Conservation (phyloP, 2,797 vertebrate species). For the Schizothorax lantsangensis region DNA sequence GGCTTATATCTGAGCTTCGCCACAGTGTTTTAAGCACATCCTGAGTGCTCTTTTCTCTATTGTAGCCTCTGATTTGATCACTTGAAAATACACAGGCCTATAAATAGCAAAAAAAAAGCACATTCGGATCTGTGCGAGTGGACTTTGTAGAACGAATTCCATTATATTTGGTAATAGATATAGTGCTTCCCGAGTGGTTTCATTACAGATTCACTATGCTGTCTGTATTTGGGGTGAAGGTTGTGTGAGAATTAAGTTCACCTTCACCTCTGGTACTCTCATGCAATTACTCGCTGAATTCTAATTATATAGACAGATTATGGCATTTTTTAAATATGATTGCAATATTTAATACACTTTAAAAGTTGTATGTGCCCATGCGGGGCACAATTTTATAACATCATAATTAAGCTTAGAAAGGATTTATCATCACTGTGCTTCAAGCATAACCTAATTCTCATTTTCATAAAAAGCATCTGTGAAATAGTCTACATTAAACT, state of each 20-base stretch:
- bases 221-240: slow-evolving; percentile 75
- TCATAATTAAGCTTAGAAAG: slow-evolving; percentile 86
- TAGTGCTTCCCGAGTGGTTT: slow-evolving; percentile 72
- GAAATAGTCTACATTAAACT: slow-evolving; percentile 80
- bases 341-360: slow-evolving; percentile 87
- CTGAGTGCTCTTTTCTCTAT: slow-evolving; percentile 53
- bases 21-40: slow-evolving; percentile 40
- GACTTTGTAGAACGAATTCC: slow-evolving; percentile 67
- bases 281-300: slow-evolving; percentile 83
- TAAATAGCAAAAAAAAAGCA: slow-evolving; percentile 53
- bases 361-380: slow-evolving; percentile 81
- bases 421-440: slow-evolving; percentile 82
- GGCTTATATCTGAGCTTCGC: slow-evolving; percentile 20
- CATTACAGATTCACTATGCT: slow-evolving; percentile 73
- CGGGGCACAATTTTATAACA: slow-evolving; percentile 74
- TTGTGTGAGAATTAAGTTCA: slow-evolving; percentile 80
- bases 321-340: slow-evolving; percentile 83
- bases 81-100: slow-evolving; percentile 48
- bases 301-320: slow-evolving; percentile 86
- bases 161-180: slow-evolving; percentile 71
- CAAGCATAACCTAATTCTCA: slow-evolving; percentile 83
- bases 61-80: slow-evolving; percentile 60
- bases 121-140: slow-evolving; percentile 65
- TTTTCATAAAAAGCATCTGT: slow-evolving; percentile 84
- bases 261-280: slow-evolving; percentile 81